Evolutionary conservation across 2,888 invertebrate genomes (phyloP).

Genomic region (Heliconius charithonia): DNA sequence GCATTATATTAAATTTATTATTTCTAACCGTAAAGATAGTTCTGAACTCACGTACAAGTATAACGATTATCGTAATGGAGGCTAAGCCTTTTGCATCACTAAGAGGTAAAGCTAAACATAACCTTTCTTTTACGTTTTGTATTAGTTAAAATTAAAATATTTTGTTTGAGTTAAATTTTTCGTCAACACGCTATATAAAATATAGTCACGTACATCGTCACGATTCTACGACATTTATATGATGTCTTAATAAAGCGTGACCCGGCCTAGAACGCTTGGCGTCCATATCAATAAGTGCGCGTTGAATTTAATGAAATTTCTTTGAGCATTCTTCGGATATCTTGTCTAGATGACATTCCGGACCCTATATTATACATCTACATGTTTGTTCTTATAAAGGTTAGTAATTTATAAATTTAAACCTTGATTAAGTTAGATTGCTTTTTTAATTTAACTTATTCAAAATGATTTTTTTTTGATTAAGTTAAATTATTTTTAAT

Average conservation of each 20-base stretch:
- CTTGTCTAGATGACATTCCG: slow-evolving; percentile 49
- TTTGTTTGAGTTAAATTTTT: too few relatives aligned
- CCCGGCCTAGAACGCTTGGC: slow-evolving; percentile 68
- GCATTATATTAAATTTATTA: too few relatives aligned
- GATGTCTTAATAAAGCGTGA: slow-evolving; percentile 81
- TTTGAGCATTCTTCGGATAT: slow-evolving; percentile 49
- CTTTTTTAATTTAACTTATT: too few relatives aligned
- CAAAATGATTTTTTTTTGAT: too few relatives aligned
- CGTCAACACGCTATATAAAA: slow-evolving; percentile 63
- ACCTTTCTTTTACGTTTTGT: too few relatives aligned
- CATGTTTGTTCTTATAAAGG: slow-evolving; percentile 10
- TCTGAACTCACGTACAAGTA: too few relatives aligned
- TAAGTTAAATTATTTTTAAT: background rate
- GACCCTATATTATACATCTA: slow-evolving; percentile 45
- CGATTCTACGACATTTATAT: slow-evolving; percentile 76
- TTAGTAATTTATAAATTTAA: background rate
- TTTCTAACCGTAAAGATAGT: too few relatives aligned
- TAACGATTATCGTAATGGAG: too few relatives aligned
- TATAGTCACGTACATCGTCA: slow-evolving; percentile 72
- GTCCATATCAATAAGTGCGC: slow-evolving; percentile 79
- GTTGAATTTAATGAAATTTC: slow-evolving; percentile 58
- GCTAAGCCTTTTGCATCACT: too few relatives aligned
- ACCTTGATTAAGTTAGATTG: background rate
- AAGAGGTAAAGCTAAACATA: background rate
- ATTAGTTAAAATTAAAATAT: too few relatives aligned